phyloP scores from a whole-genome alignment of 1,140 invertebrate genomes.

The Nephila pilipes region DNA sequence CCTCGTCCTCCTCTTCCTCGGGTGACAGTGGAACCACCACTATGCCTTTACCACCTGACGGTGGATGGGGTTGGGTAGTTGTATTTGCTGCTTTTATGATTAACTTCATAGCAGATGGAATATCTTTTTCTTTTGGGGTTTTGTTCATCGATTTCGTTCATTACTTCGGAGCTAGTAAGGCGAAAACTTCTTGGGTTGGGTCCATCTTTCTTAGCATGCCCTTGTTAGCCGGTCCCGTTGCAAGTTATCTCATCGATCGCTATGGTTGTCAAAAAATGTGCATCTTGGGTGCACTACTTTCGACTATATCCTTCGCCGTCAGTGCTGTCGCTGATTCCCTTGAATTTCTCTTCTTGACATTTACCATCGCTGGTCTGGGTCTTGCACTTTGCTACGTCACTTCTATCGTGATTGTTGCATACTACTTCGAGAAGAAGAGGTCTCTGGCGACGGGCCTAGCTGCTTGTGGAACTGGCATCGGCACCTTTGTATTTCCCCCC shows the following conservation, averaged over 20 bases:
- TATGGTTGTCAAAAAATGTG: constrained; percentile 91
- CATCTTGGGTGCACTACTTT: constrained; percentile 88
- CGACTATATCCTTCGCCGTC: constrained; percentile 89
- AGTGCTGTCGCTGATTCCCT: constrained; percentile 85
- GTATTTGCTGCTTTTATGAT: constrained; percentile 91
- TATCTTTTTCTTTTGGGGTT: constrained; percentile 95
- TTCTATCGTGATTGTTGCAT: constrained; percentile 95
- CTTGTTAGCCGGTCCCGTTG: constrained; percentile 92
- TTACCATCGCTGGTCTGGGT: constrained; percentile 82
- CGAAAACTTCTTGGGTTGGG: constrained; percentile 94
- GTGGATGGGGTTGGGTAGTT: constrained; percentile 88
- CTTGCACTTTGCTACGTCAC: constrained; percentile 86
- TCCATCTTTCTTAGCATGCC: constrained; percentile 94
- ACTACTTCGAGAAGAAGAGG: constrained; percentile 95
- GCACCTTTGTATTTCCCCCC: constrained; percentile 95
- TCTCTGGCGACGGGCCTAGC: constrained; percentile 96
- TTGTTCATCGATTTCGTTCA: constrained; percentile 93
- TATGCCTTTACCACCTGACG: constrained; percentile 81
- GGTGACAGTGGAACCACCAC: neutral
- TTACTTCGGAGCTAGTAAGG: constrained; percentile 89
- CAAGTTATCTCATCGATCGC: constrained; percentile 92
- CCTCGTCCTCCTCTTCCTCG: constrained; percentile 56
- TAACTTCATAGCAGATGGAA: constrained; percentile 96
- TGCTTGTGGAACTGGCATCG: constrained; percentile 90
- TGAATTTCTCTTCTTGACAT: constrained; percentile 81